Percentiles rank a stretch among this genome's conserved stretches.
These are phyloP conservation scores for Acleris sparsana DNA, from an alignment of 2,888 invertebrate genomes.

Conservation along the genomic window DNA sequence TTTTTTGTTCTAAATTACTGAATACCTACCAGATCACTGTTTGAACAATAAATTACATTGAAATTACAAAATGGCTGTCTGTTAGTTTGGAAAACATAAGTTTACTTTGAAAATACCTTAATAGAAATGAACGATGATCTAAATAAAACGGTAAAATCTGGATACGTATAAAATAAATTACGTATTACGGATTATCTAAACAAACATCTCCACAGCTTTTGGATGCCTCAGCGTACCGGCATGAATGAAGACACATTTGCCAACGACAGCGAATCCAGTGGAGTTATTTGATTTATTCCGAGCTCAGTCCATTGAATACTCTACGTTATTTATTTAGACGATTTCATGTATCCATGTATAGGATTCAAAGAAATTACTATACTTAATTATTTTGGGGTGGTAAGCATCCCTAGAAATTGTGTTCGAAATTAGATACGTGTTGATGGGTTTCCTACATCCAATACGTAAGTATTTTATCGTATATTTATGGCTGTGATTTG, in stretches of 20 bases:
- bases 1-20: too few relatives aligned
- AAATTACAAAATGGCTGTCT: too few relatives aligned
- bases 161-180: constrained; percentile 1
- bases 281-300: constrained; percentile 79
- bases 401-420: background rate
- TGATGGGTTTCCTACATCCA: too few relatives aligned
- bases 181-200: constrained; percentile 33
- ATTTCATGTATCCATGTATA: constrained; percentile 30
- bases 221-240: constrained; percentile 57
- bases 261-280: constrained; percentile 71
- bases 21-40: too few relatives aligned
- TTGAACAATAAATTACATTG: too few relatives aligned
- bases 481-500: too few relatives aligned
- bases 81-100: too few relatives aligned
- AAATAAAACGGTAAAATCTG: background rate
- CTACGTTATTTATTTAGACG: constrained; percentile 31
- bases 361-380: constrained; percentile 14
- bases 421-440: too few relatives aligned
- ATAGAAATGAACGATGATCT: too few relatives aligned
- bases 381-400: constrained; percentile 12
- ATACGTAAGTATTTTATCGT: too few relatives aligned
- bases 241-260: constrained; percentile 83
- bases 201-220: constrained; percentile 57
- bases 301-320: constrained; percentile 72
- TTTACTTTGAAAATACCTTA: too few relatives aligned